Conservation (phyloP, 2,113 vertebrate genomes). For the Orcinus orca region DNA sequence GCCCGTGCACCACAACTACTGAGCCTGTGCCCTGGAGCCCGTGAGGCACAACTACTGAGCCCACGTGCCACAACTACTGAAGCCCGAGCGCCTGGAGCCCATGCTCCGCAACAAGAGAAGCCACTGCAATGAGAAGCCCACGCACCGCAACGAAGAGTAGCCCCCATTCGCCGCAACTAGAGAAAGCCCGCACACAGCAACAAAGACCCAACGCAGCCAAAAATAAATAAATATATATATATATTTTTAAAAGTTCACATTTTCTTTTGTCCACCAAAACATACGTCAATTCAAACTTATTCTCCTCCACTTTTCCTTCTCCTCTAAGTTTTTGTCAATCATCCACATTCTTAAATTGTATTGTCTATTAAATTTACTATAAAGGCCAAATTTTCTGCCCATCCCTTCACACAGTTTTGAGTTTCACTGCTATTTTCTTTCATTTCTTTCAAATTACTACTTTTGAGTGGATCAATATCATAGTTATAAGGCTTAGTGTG, state of each 20-base stretch:
- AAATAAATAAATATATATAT: too few relatives aligned
- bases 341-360: neutral
- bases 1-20: too few relatives aligned
- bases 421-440: constrained; percentile 37
- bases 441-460: constrained; percentile 25
- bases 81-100: too few relatives aligned
- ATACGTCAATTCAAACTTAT: neutral
- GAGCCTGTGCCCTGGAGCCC: too few relatives aligned
- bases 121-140: too few relatives aligned
- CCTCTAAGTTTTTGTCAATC: neutral
- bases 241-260: neutral
- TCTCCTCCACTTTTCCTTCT: neutral
- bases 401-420: neutral
- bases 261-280: neutral
- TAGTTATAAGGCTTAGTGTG: neutral
- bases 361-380: neutral
- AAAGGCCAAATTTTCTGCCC: neutral
- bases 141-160: too few relatives aligned
- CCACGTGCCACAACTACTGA: too few relatives aligned
- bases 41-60: too few relatives aligned
- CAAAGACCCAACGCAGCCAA: too few relatives aligned
- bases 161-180: too few relatives aligned
- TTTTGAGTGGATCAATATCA: neutral
- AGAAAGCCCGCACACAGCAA: too few relatives aligned
- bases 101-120: too few relatives aligned